phyloP scores from a whole-genome alignment of 1,140 invertebrate genomes.

The Anastrepha obliqua region DNA sequence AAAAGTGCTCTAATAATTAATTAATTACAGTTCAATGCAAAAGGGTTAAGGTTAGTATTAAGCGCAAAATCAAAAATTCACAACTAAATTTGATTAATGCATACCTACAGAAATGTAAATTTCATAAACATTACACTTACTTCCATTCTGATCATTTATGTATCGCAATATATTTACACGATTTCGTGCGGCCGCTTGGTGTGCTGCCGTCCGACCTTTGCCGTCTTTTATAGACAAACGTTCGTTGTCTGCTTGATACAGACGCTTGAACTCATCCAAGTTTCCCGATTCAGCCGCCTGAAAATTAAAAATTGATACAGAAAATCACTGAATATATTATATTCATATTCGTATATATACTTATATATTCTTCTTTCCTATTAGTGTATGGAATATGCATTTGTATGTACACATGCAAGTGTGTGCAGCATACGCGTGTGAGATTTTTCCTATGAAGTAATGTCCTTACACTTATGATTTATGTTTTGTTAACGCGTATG shows the following conservation, averaged over 20 bases:
- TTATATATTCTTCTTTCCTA: too few species aligned
- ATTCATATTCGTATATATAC: too few species aligned
- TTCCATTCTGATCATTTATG: conserved; percentile 82
- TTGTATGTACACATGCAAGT: too few species aligned
- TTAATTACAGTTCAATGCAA: not conserved
- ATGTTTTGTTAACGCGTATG: too few species aligned
- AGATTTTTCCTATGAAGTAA: too few species aligned
- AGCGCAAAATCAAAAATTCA: too few species aligned
- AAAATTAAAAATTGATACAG: conserved; percentile 52
- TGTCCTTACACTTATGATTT: too few species aligned
- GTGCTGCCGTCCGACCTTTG: conserved; percentile 83
- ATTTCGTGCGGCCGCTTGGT: conserved; percentile 86
- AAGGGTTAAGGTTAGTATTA: not conserved
- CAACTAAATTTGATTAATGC: too few species aligned
- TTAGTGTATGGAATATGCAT: too few species aligned
- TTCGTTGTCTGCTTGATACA: conserved; percentile 81
- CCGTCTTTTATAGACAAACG: conserved; percentile 82
- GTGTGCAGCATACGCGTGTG: too few species aligned
- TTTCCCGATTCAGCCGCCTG: conserved; percentile 89
- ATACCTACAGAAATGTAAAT: not conserved
- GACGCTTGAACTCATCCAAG: conserved; percentile 84
- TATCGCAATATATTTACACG: conserved; percentile 84
- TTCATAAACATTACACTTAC: conserved; percentile 75
- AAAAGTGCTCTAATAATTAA: too few species aligned
- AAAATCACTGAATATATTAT: not conserved